Conservation (phyloP, 2,113 vertebrate genomes). For the Protobothrops flavoviridis region DNA sequence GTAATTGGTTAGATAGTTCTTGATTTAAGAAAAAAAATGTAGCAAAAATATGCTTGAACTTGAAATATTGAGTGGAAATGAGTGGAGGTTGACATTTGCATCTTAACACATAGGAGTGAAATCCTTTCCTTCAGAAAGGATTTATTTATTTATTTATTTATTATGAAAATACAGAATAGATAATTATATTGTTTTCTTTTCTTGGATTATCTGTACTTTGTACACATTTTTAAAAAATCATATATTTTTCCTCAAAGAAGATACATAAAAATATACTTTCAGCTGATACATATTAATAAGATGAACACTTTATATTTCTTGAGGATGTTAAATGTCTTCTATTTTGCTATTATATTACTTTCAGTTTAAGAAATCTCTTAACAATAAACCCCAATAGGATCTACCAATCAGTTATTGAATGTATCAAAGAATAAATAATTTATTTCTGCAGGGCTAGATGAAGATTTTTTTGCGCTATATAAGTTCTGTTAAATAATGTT, state of each 20-base stretch:
- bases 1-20: not conserved
- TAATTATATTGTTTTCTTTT: not conserved
- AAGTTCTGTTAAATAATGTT: not conserved
- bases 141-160: not conserved
- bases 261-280: not conserved
- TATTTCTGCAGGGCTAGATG: constrained; percentile 3
- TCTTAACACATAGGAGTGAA: not conserved
- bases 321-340: not conserved
- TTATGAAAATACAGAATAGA: not conserved
- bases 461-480: not conserved
- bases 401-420: constrained; percentile 23
- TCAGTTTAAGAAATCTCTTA: constrained; percentile 24
- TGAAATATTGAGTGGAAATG: not conserved
- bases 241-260: not conserved
- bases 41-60: not conserved
- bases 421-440: constrained; percentile 40
- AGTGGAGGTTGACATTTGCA: not conserved
- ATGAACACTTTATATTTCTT: constrained; percentile 20
- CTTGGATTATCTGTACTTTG: not conserved
- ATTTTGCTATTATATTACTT: not conserved
- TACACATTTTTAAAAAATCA: not conserved
- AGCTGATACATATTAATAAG: not conserved
- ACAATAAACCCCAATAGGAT: constrained; percentile 16
- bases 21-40: not conserved
- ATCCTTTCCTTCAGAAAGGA: not conserved